A percentile compares a stretch with the other conserved stretches of the same genome.
Evolutionary conservation across 1,140 invertebrate genomes (phyloP).

Genomic region (Ceratina australensis): DNA sequence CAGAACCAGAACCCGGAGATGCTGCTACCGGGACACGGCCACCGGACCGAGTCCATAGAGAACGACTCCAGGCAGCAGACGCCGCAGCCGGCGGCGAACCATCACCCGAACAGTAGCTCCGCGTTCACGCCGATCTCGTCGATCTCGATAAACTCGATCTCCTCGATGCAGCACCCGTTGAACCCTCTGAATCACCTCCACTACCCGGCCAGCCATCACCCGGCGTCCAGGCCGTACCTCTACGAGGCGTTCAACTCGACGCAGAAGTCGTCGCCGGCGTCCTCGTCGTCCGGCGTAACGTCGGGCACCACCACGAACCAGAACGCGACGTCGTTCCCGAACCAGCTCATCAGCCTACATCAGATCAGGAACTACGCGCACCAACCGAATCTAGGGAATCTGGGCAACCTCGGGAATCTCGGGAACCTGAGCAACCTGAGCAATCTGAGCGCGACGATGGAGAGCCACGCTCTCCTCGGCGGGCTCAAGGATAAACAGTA

Average conservation of each 20-base stretch:
- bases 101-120: conserved; percentile 84
- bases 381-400: conserved; percentile 85
- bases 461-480: conserved; percentile 73
- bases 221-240: conserved; percentile 90
- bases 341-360: conserved; percentile 96
- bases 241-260: conserved; percentile 94
- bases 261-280: conserved; percentile 75
- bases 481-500: conserved; percentile 78
- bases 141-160: conserved; percentile 84
- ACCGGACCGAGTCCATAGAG: conserved; percentile 72
- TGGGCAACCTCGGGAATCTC: conserved; percentile 75
- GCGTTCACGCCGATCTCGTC: conserved; percentile 95
- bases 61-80: conserved; percentile 78
- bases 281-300: conserved; percentile 69
- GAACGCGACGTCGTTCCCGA: conserved; percentile 90
- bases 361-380: conserved; percentile 98
- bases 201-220: conserved; percentile 81
- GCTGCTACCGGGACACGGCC: conserved; percentile 67
- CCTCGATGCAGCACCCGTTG: conserved; percentile 79
- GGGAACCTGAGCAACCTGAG: conserved; percentile 75
- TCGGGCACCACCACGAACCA: conserved; percentile 73
- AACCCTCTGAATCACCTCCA: conserved; percentile 85
- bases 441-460: conserved; percentile 75
- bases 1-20: conserved; percentile 81
- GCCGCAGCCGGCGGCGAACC: conserved; percentile 75